Evolutionary conservation across 2,113 vertebrate species (phyloP).

Genomic region (Suncus etruscus): DNA sequence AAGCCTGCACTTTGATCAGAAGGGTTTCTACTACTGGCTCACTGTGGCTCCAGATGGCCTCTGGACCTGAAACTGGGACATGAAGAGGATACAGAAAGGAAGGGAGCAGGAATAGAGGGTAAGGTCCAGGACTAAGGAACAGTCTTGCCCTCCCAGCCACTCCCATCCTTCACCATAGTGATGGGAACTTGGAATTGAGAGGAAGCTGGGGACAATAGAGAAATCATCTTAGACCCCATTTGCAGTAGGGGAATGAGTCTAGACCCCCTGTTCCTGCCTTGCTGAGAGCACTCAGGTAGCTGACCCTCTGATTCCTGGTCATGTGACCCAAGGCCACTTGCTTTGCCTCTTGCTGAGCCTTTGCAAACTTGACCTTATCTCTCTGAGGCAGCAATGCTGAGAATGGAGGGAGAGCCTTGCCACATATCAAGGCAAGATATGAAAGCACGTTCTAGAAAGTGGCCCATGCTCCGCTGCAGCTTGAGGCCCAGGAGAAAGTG

Average conservation of each 20-base stretch:
- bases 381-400: background rate
- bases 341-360: background rate
- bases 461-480: background rate
- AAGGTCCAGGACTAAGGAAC: no score
- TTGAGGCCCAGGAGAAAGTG: background rate
- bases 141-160: no score
- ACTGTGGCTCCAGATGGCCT: background rate
- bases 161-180: no score
- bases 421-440: background rate
- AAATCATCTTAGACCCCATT: no score
- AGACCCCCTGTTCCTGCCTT: background rate
- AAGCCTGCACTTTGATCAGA: no score
- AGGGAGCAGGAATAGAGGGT: background rate
- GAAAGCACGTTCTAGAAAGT: background rate
- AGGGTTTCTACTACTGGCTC: background rate
- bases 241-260: no score
- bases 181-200: background rate
- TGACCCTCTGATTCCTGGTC: background rate
- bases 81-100: background rate
- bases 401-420: no score
- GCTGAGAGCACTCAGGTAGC: background rate
- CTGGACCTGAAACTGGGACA: background rate
- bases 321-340: background rate
- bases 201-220: no score
- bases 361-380: background rate